Base-by-base conservation (phyloP, 2,888 invertebrate species). In the Drosophila meridiana region DNA sequence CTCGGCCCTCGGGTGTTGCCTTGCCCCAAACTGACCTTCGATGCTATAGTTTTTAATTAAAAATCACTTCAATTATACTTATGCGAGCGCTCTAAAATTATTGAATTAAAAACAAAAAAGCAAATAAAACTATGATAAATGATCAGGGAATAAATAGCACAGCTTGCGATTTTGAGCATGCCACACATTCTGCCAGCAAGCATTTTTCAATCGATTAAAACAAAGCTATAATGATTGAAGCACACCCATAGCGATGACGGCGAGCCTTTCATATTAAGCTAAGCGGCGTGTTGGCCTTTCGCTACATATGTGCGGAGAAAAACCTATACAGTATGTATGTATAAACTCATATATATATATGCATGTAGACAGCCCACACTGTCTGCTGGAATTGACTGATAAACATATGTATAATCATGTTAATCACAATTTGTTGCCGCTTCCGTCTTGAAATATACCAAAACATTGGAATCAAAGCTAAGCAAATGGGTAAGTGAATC, bases 141-240 rank as follows among this genome's bases (percentile, higher is more conserved):
- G 79, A 78, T 47, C 34, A 2, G 43, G 64, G 60, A 56, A 56
- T 55, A 43, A 60, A 56, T 43, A 50, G 60, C 71, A 34, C 75
- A 62, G 64, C 60, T 67, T 67, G 76, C 55, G 56, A 30, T 42
- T 60, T 61, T 36, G 73, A 38, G 40, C 36, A 36, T 47, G 11
- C 47, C 65, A 45, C 67, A 79, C 86, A 84, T 82, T 87, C 83
- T 83, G 64, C 45, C 56, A 50, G 69, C 64, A 47, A 65, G 57
- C 14, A n/a, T 20, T 32, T 64, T 40, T 1, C 26, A 42, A 30
- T 28, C 28, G n/a, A 73, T 68, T 62, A 62, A 67, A 78, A 67
- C 83, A 69, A 78, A 73, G 65, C 87, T 74, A 74, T 84, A 85
- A 87, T 87, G 85, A 87, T 76, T 83, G 80, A 82, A 84, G 76